Conservation (phyloP, 2,113 vertebrate genomes). For the Tauraco erythrolophus region DNA sequence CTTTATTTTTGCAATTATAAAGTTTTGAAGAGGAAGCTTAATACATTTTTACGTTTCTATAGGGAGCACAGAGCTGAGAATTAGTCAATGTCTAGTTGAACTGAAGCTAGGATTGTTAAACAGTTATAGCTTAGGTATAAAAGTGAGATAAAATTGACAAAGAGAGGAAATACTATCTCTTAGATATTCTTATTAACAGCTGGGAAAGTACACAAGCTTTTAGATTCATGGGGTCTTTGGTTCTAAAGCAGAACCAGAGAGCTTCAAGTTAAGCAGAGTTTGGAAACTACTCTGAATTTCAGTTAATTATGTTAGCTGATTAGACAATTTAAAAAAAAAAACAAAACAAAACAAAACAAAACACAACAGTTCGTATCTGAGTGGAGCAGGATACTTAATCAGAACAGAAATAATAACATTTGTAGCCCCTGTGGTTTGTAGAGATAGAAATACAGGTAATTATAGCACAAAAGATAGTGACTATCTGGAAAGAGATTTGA, state of each 20-base stretch:
- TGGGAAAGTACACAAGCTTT: not conserved
- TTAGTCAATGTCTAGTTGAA: not conserved
- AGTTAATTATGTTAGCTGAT: slow-evolving; percentile 2
- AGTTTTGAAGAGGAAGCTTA: not conserved
- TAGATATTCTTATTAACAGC: not conserved
- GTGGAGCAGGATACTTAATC: not conserved
- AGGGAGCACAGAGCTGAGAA: not conserved
- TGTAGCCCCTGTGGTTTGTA: not conserved
- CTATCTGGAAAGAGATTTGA: not conserved
- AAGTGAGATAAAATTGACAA: not conserved
- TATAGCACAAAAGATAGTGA: not conserved
- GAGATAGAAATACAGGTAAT: slow-evolving; percentile 12
- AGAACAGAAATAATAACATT: slow-evolving; percentile 20
- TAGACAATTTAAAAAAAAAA: slow-evolving; percentile 14
- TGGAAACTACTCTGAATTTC: slow-evolving; percentile 13
- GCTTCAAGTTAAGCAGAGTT: not conserved
- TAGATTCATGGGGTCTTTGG: not conserved
- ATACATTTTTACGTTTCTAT: not conserved
- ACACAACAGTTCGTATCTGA: not conserved
- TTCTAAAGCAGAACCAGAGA: not conserved
- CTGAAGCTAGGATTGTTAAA: not conserved
- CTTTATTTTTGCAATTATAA: not conserved
- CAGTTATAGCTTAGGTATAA: not conserved
- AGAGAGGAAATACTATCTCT: not conserved
- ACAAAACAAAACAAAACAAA: too few relatives aligned